Base-by-base conservation (phyloP, 2,888 invertebrate species). In the Creontiades dilutus region DNA sequence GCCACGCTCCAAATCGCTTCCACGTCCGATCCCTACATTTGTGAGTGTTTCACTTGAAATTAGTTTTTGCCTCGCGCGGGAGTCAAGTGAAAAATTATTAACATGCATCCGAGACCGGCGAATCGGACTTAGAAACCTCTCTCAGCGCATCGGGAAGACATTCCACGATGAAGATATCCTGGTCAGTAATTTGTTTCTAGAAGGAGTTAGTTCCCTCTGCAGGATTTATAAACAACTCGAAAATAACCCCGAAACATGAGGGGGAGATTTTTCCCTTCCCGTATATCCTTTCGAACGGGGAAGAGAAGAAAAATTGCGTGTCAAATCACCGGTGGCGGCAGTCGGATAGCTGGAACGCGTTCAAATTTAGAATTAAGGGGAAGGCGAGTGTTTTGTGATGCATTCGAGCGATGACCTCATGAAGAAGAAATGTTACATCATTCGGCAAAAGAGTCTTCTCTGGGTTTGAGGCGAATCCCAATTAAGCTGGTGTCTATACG, bases 381-480 rank as follows among this genome's bases (percentile, higher is more conserved):
- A 68, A 19, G 61, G 37, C 37, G 37, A 61, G n/a, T 61, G 61
- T 61, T 52, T n/a, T 14, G 19, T 13, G 46, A 14, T 76, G 76
- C 76, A 78, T 28, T 78, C n/a, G 78, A 37, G 46, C 46, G 46
- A 46, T 78, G 78, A 37, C 14, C 78, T 78, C 78, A 78, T 19
- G 37, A 37, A 37, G 3, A 37, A 37, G 37, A 37, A 37, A 37
- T 37, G 2, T 37, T 37, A 37, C 37, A 37, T 37, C 37, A 37
- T 37, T 37, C 37, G 37, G 37, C 37, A 37, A 37, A 37, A 37
- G 37, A 7, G 7, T 4, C 2, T 7, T 2, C 37, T 37, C 37
- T 37, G 37, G 7, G 37, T 37, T 37, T 37, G 3, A 7, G 37
- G 37, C 2, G 7, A 37, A 37, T 37, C 7, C 2, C 2, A 7